Conservation (phyloP, 2,888 invertebrate species). For the Pristionchus entomophagus region DNA sequence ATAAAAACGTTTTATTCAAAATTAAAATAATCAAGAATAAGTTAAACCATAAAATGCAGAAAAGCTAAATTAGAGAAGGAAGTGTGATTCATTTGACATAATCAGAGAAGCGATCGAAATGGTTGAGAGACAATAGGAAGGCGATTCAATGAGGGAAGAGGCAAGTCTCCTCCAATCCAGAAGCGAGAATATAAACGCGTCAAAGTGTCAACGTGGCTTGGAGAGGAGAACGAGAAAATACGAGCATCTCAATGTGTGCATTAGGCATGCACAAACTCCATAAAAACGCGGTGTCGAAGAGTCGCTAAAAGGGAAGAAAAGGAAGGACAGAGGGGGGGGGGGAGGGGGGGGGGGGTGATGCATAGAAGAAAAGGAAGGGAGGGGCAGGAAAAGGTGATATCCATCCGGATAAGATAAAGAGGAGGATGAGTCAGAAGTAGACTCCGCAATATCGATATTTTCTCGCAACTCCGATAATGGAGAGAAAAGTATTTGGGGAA, state of each 20-base stretch:
- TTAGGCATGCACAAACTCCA: slow-evolving; percentile 29
- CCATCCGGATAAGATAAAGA: too few relatives aligned
- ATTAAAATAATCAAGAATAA: too few relatives aligned
- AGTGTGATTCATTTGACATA: too few relatives aligned
- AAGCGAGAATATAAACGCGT: not conserved
- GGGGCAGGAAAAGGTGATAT: not conserved
- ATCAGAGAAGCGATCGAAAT: too few relatives aligned
- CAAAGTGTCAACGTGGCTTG: not conserved
- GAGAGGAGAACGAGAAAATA: not conserved
- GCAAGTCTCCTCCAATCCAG: not conserved
- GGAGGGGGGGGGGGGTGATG: not conserved
- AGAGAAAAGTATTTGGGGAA: too few relatives aligned
- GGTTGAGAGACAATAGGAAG: too few relatives aligned
- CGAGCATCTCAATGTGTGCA: slow-evolving; percentile 1
- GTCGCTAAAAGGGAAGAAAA: slow-evolving; percentile 14
- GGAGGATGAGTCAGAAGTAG: too few relatives aligned
- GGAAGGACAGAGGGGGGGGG: not conserved
- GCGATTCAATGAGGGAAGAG: not conserved
- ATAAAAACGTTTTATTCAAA: not conserved
- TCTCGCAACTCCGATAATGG: too few relatives aligned
- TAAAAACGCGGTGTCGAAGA: not conserved
- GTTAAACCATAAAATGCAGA: too few relatives aligned
- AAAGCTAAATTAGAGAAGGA: too few relatives aligned
- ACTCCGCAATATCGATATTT: too few relatives aligned
- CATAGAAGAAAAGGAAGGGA: not conserved